phyloP scores from a whole-genome alignment of 2,888 invertebrate genomes.

The Gibbula magus region DNA sequence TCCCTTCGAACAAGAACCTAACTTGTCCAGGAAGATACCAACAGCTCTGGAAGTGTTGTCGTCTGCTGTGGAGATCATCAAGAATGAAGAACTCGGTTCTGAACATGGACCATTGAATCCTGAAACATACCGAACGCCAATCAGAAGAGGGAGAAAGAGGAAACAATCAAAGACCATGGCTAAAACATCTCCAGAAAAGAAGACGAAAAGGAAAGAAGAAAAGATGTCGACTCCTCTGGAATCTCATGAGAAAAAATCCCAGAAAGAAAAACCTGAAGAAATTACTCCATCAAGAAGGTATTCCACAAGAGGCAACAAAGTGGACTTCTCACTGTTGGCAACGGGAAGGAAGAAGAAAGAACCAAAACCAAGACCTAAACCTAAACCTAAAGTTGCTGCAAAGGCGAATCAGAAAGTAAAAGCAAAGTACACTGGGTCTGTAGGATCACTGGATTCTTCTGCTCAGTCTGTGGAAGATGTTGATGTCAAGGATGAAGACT shows the following conservation, averaged over 20 bases:
- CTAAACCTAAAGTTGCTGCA: not conserved
- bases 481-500: constrained; percentile 6
- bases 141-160: too few relatives aligned
- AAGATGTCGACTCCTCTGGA: too few relatives aligned
- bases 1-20: too few relatives aligned
- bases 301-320: constrained; percentile 16
- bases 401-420: not conserved
- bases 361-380: not conserved
- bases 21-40: too few relatives aligned
- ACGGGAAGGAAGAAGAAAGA: constrained; percentile 20
- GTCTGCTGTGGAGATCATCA: not conserved
- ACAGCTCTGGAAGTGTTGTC: not conserved
- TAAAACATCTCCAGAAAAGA: too few relatives aligned
- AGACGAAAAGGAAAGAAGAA: too few relatives aligned
- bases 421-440: not conserved
- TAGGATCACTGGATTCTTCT: not conserved
- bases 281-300: constrained; percentile 2
- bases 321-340: constrained; percentile 12
- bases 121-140: too few relatives aligned
- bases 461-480: not conserved
- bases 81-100: not conserved
- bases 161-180: too few relatives aligned
- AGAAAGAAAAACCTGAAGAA: too few relatives aligned
- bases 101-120: too few relatives aligned
- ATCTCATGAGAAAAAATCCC: too few relatives aligned